Base-by-base conservation (phyloP, 2,888 invertebrate genomes). In the Zaprionus bogoriensis region DNA sequence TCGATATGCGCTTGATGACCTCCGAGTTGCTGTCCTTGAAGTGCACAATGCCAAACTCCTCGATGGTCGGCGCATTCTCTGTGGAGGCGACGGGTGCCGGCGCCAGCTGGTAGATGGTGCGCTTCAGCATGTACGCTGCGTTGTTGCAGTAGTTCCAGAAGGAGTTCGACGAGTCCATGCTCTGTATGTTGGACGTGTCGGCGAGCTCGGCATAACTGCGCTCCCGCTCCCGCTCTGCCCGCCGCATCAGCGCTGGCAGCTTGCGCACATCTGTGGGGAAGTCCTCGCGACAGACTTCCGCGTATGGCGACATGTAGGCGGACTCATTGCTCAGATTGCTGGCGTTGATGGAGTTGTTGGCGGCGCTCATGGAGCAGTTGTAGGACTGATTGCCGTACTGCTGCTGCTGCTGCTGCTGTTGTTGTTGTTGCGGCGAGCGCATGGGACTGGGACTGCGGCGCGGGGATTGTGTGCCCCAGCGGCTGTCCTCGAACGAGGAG, bases 261-360 rank as follows among this genome's bases (percentile, higher is more conserved):
- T 81, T 89, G 83, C 91, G 88, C 62, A 92, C 92, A 77, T 93
- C 92, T 0, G 90, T 91, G 46, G 93, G 92, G 14, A 91, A 72
- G 57, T 93, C 92, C 9, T 90, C 89, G 1, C 81, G 84, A 5
- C 74, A 61, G 14, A 77, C 74, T 77, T 89, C 89, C 2, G 82
- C 83, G 44, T 90, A 90, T 1, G 90, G 88, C 6, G 90, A 89
- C 63, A 79, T 77, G 42, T 89, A 90, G 2, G 84, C 75, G 5
- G 80, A 77, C 9, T 87, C 88, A 53, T 83, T 89, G 58, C 85
- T 89, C 0, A 84, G 20, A 3, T 76, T 72, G 50, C 88, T 90
- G 4, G 71, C 72, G 72, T 89, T 91, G 0, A 88, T 55, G 0
- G 85, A 80, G 5, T 83, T 88, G 47, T 86, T 89, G 3, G 46